Percentiles rank a stretch among this genome's conserved stretches.
These are phyloP conservation scores for Motacilla tschutschensis DNA, from an alignment of 2,113 vertebrate genomes.

Conservation along the genomic window DNA sequence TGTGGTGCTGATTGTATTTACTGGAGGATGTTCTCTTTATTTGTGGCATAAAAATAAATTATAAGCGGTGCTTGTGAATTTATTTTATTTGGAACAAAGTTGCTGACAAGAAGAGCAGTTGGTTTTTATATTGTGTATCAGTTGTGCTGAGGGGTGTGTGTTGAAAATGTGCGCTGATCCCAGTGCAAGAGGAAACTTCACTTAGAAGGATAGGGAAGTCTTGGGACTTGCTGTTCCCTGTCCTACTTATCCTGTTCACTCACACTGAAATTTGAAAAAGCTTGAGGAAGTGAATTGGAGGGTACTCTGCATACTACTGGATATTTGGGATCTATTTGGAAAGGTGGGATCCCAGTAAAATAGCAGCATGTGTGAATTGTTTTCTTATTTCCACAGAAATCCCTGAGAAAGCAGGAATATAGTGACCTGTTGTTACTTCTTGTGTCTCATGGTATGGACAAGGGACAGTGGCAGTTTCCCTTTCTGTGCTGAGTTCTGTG, in stretches of 20 bases:
- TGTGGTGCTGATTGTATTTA: not conserved
- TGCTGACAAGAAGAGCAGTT: not conserved
- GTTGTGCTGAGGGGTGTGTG: not conserved
- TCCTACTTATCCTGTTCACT: not conserved
- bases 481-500: not conserved
- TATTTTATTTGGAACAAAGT: not conserved
- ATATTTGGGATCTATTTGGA: not conserved
- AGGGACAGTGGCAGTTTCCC: not conserved
- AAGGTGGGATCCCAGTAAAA: not conserved
- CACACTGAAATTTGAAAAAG: not conserved
- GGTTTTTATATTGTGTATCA: not conserved
- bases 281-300: not conserved
- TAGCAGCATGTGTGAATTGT: not conserved
- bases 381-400: not conserved
- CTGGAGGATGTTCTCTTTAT: not conserved
- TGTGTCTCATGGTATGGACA: accelerated
- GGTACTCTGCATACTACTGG: not conserved
- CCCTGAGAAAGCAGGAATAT: not conserved
- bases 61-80: not conserved
- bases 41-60: not conserved
- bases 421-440: not conserved
- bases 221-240: not conserved
- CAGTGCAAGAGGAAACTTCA: not conserved
- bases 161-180: not conserved
- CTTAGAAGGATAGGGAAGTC: not conserved